phyloP scores from a whole-genome alignment of 2,888 invertebrate genomes.

The Norana najaformis region DNA sequence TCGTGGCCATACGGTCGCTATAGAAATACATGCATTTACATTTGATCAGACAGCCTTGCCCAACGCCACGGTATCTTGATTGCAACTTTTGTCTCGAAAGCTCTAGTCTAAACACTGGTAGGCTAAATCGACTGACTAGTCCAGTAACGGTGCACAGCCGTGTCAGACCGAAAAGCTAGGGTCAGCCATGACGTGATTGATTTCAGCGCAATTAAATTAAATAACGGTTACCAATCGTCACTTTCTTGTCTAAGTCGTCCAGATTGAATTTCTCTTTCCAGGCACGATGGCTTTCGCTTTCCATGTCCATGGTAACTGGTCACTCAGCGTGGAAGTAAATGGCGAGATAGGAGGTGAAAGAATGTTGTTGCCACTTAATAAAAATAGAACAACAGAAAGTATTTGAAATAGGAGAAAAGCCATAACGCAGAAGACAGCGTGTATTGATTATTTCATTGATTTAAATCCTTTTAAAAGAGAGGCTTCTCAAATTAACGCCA shows the following conservation, averaged over 20 bases:
- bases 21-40: no score
- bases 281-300: neutral
- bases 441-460: neutral
- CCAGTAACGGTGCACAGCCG: neutral
- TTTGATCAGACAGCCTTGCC: no score
- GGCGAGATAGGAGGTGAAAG: neutral
- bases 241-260: conserved; percentile 20
- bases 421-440: neutral
- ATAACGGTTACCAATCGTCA: neutral
- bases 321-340: neutral
- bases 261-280: conserved; percentile 8
- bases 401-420: neutral
- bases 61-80: no score
- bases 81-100: no score
- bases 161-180: neutral
- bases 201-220: neutral
- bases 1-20: no score
- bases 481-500: neutral
- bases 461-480: neutral
- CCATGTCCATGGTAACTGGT: neutral
- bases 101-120: no score
- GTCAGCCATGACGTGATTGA: neutral
- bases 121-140: neutral
- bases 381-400: neutral
- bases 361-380: neutral